These are phyloP conservation scores for Helarctos malayanus DNA, from an alignment of 2,797 vertebrate genomes.

Conservation along the genomic window DNA sequence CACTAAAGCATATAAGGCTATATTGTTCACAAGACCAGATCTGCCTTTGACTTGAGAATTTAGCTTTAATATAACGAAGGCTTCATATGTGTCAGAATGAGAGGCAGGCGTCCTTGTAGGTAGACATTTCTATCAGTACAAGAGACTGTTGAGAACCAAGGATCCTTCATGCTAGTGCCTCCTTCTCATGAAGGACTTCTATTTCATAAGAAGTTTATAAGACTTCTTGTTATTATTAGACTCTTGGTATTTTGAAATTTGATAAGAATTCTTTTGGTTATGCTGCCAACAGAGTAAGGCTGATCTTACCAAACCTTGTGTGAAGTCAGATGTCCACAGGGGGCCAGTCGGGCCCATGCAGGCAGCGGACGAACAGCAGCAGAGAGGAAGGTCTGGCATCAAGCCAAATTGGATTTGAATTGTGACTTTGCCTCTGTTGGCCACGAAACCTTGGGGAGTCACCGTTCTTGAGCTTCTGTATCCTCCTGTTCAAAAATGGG, in stretches of 20 bases:
- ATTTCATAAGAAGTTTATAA: neutral
- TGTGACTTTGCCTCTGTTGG: neutral
- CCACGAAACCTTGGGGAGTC: neutral
- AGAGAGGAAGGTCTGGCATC: neutral
- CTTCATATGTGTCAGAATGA: neutral
- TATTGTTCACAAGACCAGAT: neutral
- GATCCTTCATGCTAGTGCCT: neutral
- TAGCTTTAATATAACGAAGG: neutral
- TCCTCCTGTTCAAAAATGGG: neutral
- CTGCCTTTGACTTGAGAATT: slow-evolving; percentile 21
- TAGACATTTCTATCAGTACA: neutral
- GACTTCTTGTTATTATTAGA: neutral
- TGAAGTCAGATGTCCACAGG: neutral
- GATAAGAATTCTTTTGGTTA: neutral
- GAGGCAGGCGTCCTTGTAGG: neutral
- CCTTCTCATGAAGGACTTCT: neutral
- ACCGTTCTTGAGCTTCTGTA: neutral
- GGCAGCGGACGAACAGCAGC: neutral
- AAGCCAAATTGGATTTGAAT: neutral
- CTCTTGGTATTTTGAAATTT: neutral
- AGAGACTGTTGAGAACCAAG: neutral
- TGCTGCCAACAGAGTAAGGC: neutral
- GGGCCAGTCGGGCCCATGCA: neutral
- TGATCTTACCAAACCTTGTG: neutral
- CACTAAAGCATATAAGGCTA: neutral